Percentiles rank a stretch among this genome's conserved stretches.
Conservation (phyloP, 2,797 vertebrate genomes). For the Chelmon rostratus region DNA sequence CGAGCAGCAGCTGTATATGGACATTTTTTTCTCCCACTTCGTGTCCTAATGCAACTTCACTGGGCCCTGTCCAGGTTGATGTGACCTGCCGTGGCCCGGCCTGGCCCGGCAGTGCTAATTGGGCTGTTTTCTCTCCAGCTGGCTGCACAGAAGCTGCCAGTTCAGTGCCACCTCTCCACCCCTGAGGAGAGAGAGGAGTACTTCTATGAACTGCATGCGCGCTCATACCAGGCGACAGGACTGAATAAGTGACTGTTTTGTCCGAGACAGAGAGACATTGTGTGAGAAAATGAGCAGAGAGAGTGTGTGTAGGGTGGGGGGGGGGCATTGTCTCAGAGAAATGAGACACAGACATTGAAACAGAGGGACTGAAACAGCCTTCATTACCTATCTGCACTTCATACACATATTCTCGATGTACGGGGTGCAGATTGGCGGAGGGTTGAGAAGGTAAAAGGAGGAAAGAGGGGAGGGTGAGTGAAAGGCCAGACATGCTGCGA, state of each 20-base stretch:
- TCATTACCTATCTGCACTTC: constrained; percentile 18
- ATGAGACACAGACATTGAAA: constrained; percentile 39
- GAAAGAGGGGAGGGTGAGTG: constrained; percentile 20
- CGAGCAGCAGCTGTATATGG: constrained; percentile 9
- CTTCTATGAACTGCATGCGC: constrained; percentile 56
- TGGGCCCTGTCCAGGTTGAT: constrained; percentile 30
- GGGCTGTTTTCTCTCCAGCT: constrained; percentile 69
- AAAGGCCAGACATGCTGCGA: constrained; percentile 15
- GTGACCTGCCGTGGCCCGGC: constrained; percentile 47
- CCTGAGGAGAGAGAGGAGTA: constrained; percentile 48
- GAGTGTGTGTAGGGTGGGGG: no score
- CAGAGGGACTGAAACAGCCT: constrained; percentile 22
- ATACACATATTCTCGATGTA: constrained; percentile 15
- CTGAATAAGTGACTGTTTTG: constrained; percentile 68
- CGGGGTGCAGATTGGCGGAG: constrained; percentile 10
- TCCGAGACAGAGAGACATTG: constrained; percentile 62
- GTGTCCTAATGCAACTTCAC: constrained; percentile 16
- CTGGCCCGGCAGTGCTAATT: constrained; percentile 65
- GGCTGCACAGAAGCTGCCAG: constrained; percentile 58
- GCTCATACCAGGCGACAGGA: constrained; percentile 39
- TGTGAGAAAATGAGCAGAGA: constrained; percentile 49
- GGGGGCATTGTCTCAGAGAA: constrained; percentile 51
- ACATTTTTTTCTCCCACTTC: neutral
- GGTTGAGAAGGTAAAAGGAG: constrained; percentile 7
- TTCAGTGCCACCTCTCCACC: constrained; percentile 58